Evolutionary conservation across 2,888 invertebrate species (phyloP).

Genomic region (Lithophane leautieri): DNA sequence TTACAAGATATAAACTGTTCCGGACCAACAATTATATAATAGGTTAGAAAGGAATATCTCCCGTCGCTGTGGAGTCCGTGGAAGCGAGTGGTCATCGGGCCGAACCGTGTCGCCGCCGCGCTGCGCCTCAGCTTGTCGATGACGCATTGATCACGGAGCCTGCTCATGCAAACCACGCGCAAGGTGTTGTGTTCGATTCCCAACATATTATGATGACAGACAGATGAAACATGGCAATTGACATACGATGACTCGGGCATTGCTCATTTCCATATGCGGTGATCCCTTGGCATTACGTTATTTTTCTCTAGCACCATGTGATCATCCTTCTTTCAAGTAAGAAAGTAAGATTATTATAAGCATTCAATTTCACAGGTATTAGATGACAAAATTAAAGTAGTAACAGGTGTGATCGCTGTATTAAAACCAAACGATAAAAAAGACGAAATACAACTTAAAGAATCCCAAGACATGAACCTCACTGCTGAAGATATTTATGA

Average conservation of each 20-base stretch:
- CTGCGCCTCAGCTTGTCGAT: too few relatives aligned
- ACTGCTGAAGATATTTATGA: constrained; percentile 69
- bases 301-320: background rate
- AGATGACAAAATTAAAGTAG: constrained; percentile 69
- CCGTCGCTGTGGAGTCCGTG: too few relatives aligned
- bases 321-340: background rate
- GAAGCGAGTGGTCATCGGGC: too few relatives aligned
- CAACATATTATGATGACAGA: too few relatives aligned
- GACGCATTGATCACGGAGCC: too few relatives aligned
- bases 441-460: constrained; percentile 11
- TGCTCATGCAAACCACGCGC: too few relatives aligned
- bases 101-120: too few relatives aligned
- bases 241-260: background rate
- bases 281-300: background rate
- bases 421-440: constrained; percentile 1
- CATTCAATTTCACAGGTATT: constrained; percentile 65
- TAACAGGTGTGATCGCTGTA: constrained; percentile 67
- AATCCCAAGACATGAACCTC: constrained; percentile 53
- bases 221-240: background rate
- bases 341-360: background rate
- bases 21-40: too few relatives aligned
- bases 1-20: too few relatives aligned
- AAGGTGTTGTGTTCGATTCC: too few relatives aligned
- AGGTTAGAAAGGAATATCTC: too few relatives aligned
- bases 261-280: background rate